Conservation (phyloP, 1,140 invertebrate genomes). For the Copidosoma floridanum region DNA sequence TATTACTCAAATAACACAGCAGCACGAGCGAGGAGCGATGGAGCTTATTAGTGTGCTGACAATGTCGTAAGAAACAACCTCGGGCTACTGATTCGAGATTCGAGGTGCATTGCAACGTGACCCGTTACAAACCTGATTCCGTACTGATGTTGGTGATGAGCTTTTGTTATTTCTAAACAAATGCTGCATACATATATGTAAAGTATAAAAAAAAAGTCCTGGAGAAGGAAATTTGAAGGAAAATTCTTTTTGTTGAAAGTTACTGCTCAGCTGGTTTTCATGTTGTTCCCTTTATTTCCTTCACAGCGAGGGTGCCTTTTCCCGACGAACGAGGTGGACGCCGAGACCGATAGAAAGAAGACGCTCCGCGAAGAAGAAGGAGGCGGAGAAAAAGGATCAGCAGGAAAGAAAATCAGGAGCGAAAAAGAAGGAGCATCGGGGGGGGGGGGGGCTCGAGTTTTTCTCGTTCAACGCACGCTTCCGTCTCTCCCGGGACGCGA, state of each 20-base stretch:
- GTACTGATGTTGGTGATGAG: no score
- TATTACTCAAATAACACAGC: slow-evolving; percentile 6
- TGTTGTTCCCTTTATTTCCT: slow-evolving; percentile 33
- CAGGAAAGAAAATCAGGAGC: not conserved
- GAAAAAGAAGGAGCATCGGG: not conserved
- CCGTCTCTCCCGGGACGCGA: slow-evolving; percentile 28
- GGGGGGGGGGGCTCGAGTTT: slow-evolving; percentile 17
- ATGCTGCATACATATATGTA: no score
- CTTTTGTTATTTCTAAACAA: no score
- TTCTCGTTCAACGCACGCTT: slow-evolving; percentile 22
- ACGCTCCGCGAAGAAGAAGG: not conserved
- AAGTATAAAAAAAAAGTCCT: no score
- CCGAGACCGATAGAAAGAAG: slow-evolving; percentile 31
- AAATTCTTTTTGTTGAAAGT: slow-evolving; percentile 44
- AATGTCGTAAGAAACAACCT: slow-evolving; percentile 2
- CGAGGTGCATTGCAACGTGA: not conserved
- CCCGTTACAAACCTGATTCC: slow-evolving; percentile 6
- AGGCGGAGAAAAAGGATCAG: no score
- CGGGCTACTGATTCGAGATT: slow-evolving; percentile 16
- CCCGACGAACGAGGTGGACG: slow-evolving; percentile 30
- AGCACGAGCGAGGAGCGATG: not conserved
- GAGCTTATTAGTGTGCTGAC: slow-evolving; percentile 16
- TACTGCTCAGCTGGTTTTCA: no score
- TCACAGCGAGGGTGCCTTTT: not conserved
- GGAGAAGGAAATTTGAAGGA: no score